Evolutionary conservation across 2,113 vertebrate genomes (phyloP).

Genomic region (Hypocryptadius cinnamomeus): DNA sequence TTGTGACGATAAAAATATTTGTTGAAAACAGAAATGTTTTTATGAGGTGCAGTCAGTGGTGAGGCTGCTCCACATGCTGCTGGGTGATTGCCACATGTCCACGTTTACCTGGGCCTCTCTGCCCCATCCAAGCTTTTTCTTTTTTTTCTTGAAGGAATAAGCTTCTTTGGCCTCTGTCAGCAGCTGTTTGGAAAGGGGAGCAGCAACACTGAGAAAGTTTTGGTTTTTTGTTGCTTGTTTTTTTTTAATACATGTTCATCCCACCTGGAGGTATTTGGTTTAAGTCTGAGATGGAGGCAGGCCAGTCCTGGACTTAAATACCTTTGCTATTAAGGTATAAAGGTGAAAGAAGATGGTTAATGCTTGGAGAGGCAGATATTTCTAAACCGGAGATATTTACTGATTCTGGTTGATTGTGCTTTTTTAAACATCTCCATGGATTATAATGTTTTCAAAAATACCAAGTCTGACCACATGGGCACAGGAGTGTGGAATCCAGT

Average conservation of each 20-base stretch:
- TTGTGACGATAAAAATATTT: not conserved
- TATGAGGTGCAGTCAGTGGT: not conserved
- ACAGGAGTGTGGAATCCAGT: not conserved
- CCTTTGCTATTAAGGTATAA: not conserved
- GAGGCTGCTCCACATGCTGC: not conserved
- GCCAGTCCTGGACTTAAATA: not conserved
- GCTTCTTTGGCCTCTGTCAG: not conserved
- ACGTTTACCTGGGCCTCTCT: not conserved
- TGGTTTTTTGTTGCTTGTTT: too few relatives aligned
- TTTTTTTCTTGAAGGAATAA: not conserved
- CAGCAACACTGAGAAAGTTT: not conserved
- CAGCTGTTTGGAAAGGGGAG: not conserved
- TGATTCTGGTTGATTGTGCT: not conserved
- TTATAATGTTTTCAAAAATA: not conserved
- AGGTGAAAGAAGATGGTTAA: not conserved
- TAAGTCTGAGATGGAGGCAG: not conserved
- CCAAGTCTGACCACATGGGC: not conserved
- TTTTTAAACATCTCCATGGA: not conserved
- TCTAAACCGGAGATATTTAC: not conserved
- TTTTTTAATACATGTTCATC: not conserved
- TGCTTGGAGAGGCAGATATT: not conserved
- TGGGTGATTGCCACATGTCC: not conserved
- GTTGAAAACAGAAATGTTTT: not conserved
- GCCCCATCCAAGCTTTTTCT: not conserved
- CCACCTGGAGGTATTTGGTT: not conserved